phyloP scores from a whole-genome alignment of 2,113 vertebrate species.

The Strix uralensis region DNA sequence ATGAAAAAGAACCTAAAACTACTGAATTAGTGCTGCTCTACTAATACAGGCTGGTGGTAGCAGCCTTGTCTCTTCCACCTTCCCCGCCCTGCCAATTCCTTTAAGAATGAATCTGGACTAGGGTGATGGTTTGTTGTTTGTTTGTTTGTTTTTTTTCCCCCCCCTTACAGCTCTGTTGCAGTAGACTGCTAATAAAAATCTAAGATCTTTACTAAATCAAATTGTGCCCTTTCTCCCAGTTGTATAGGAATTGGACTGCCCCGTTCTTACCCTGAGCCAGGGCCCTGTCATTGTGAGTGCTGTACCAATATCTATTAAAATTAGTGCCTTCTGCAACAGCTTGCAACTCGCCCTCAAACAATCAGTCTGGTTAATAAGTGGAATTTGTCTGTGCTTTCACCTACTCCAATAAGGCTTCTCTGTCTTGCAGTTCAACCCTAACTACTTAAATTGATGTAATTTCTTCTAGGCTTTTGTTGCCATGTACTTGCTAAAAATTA shows the following conservation, averaged over 20 bases:
- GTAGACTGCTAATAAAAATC: background rate
- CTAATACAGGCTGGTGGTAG: background rate
- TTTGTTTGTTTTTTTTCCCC: background rate
- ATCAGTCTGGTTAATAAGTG: background rate
- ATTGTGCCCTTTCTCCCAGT: background rate
- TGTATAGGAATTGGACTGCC: background rate
- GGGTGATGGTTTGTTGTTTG: background rate
- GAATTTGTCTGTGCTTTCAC: background rate
- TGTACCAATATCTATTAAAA: background rate
- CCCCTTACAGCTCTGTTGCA: background rate
- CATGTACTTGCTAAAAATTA: background rate
- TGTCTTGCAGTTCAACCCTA: background rate
- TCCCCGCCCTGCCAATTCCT: background rate
- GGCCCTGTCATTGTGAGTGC: background rate
- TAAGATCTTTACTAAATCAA: background rate
- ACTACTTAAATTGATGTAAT: background rate
- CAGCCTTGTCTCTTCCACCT: background rate
- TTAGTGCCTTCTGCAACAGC: background rate
- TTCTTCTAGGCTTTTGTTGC: slow-evolving; percentile 4
- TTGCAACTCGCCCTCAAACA: background rate
- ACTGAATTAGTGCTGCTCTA: background rate
- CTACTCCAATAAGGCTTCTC: background rate
- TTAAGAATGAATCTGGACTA: background rate
- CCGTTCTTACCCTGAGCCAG: background rate
- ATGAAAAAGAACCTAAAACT: background rate